Percentiles rank a stretch among this genome's conserved stretches.
Conservation (phyloP, 1,140 invertebrate genomes). For the Cepaea nemoralis region DNA sequence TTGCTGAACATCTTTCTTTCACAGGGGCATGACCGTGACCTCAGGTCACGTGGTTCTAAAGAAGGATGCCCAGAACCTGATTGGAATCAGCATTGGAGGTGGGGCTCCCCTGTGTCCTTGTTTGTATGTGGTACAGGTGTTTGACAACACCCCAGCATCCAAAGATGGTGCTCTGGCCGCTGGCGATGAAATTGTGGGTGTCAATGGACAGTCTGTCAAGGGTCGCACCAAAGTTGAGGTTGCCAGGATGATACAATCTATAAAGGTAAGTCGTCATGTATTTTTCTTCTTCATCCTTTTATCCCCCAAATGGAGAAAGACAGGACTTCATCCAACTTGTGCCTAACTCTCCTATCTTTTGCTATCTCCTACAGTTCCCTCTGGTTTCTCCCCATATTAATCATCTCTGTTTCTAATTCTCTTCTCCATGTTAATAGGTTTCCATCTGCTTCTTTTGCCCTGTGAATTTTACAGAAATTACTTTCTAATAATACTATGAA, state of each 20-base stretch:
- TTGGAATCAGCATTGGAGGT: constrained; percentile 95
- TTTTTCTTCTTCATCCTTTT: too few relatives aligned
- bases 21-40: constrained; percentile 95
- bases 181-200: constrained; percentile 94
- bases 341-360: too few relatives aligned
- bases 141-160: constrained; percentile 96
- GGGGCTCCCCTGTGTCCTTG: constrained; percentile 96
- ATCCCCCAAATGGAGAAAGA: too few relatives aligned
- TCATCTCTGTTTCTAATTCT: too few relatives aligned
- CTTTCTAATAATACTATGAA: too few relatives aligned
- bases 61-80: constrained; percentile 96
- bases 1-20: background rate
- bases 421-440: too few relatives aligned
- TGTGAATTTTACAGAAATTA: too few relatives aligned
- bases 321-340: too few relatives aligned
- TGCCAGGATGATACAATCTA: constrained; percentile 95
- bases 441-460: too few relatives aligned
- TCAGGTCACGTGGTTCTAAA: constrained; percentile 90
- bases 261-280: constrained; percentile 76
- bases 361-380: too few relatives aligned
- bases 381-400: too few relatives aligned
- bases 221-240: constrained; percentile 98
- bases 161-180: constrained; percentile 74
- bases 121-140: constrained; percentile 96
- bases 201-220: constrained; percentile 92